phyloP scores from a whole-genome alignment of 2,113 vertebrate species.

The Eudorcas thomsonii region DNA sequence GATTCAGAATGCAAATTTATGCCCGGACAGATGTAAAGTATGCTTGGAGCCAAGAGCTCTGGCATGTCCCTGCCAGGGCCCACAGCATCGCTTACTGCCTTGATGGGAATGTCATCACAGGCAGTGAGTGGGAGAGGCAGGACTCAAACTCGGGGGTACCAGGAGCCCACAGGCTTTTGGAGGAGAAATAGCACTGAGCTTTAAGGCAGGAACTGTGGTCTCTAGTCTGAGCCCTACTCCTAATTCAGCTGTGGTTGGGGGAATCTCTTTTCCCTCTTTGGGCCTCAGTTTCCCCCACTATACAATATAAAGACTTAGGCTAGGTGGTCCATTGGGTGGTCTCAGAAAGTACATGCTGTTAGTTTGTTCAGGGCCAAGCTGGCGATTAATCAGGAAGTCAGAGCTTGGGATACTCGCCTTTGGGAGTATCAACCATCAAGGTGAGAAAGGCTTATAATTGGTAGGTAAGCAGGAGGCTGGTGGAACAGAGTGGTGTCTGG shows the following conservation, averaged over 20 bases:
- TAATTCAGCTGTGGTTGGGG: neutral
- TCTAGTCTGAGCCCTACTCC: neutral
- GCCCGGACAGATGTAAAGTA: constrained; percentile 74
- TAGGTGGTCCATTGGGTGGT: neutral
- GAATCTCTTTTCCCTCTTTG: neutral
- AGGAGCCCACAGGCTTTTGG: neutral
- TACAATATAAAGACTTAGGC: neutral
- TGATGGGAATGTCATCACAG: neutral
- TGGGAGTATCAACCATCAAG: neutral
- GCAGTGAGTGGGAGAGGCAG: neutral
- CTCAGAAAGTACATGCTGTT: neutral
- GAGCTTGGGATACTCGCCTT: neutral
- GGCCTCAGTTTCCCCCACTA: neutral
- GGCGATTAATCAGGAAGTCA: neutral
- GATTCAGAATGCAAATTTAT: constrained; percentile 77
- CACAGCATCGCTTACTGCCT: neutral
- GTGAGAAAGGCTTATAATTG: neutral
- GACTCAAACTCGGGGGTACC: neutral
- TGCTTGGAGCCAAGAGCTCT: constrained; percentile 63
- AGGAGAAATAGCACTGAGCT: neutral
- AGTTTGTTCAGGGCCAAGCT: neutral
- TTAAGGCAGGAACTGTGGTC: neutral
- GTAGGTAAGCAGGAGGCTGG: neutral
- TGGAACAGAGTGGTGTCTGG: neutral
- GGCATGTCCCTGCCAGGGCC: constrained; percentile 37